Base-by-base conservation (phyloP, 2,888 invertebrate species). In the Synergus gifuensis region DNA sequence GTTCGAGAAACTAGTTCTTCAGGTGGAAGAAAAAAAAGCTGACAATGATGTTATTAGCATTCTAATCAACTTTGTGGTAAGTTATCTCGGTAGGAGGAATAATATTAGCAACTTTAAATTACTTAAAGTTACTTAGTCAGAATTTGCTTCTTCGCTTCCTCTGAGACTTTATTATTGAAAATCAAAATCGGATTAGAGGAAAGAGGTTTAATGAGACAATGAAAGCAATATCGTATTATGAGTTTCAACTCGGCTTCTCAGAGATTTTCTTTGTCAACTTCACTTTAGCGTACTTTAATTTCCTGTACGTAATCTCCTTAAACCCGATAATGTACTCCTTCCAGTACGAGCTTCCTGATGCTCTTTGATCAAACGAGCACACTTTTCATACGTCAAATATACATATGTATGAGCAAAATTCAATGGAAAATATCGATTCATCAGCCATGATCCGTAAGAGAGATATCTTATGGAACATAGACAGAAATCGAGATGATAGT, bases 261-360 rank as follows among this genome's bases (percentile, higher is more conserved):
- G 46, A 69, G 22, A 46, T 69, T 69, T 46, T 49, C 46, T 69
- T 46, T 64, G n/a, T 40, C 16, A 64, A 64, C 64, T 60, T 22
- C 12, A 60, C 60, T 60, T 22, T 1, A 44, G 18, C 44, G 67
- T 67, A 46, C 44, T 69, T 49, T 69, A 69, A 69, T 49, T 69
- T 69, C 46, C 67, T 46, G 46, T 18, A 8, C 64, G n/a, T 69
- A 69, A 69, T 69, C 67, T 69, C 28, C 46, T 69, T 69, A 69
- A 69, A 69, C 46, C 44, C 28, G 67, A 69, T 69, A 69, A 69
- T 69, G 67, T 69, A 69, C 67, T 69, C 46, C 64, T n/a, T n/a
- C 18, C 36, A 36, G 64, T 64, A 42, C 7, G n/a, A 64, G 67
- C 44, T 69, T 69, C 67, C 18, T 69, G 28, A 69, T 49, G 22